A percentile compares a stretch with the other conserved stretches of the same genome.
Conservation (phyloP, 2,113 vertebrate genomes). For the Ariopsis seemanni region DNA sequence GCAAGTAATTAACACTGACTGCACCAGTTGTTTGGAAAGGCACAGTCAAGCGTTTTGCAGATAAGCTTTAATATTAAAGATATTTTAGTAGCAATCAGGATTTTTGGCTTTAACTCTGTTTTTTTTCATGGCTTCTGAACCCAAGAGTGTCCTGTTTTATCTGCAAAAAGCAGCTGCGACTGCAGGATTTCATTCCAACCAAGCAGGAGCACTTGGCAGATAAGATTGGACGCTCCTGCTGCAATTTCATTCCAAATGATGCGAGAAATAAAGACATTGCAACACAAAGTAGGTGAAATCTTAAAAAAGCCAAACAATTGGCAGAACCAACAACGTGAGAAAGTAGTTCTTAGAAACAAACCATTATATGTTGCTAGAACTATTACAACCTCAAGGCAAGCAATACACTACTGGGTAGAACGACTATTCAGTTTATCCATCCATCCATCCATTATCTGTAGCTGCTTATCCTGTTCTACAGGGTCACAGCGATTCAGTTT, state of each 20-base stretch:
- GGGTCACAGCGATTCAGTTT: not conserved
- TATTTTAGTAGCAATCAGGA: not conserved
- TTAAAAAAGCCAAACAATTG: not conserved
- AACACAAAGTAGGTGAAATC: not conserved
- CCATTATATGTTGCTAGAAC: not conserved
- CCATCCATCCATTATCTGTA: no score
- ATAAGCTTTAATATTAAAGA: not conserved
- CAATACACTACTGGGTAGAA: not conserved
- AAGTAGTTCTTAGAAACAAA: not conserved
- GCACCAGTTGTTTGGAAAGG: not conserved
- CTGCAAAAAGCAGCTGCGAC: not conserved
- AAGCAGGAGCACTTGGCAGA: not conserved
- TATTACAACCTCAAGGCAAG: not conserved
- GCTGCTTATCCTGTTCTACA: no score
- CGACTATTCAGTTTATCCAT: not conserved
- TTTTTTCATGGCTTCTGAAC: not conserved
- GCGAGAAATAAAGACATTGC: not conserved
- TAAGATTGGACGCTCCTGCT: not conserved
- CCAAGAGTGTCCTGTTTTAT: not conserved
- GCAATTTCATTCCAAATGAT: not conserved
- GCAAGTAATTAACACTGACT: conserved; percentile 14
- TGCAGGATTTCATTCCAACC: not conserved
- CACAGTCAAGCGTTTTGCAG: not conserved
- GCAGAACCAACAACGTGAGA: not conserved
- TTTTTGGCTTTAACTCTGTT: not conserved